phyloP scores from a whole-genome alignment of 2,888 invertebrate species.

The Drosophila kokeensis region DNA sequence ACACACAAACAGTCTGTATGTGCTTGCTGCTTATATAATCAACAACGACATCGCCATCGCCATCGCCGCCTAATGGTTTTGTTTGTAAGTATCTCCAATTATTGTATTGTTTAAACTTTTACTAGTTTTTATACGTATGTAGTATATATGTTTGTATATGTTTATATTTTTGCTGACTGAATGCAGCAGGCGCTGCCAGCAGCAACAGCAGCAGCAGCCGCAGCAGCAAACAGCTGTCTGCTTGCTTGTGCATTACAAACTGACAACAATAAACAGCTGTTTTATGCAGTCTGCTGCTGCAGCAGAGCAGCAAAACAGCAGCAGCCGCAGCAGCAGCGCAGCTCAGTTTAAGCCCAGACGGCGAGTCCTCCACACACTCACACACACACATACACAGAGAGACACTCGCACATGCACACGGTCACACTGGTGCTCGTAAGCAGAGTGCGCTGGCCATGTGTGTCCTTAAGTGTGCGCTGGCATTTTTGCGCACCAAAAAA shows the following conservation, averaged over 20 bases:
- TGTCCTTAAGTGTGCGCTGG: conserved; percentile 66
- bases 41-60: conserved; percentile 47
- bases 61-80: conserved; percentile 71
- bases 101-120: conserved; percentile 62
- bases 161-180: conserved; percentile 7
- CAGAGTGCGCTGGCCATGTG: conserved; percentile 47
- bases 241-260: conserved; percentile 34
- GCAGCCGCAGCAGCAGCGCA: conserved; percentile 19
- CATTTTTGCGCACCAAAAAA: conserved; percentile 70
- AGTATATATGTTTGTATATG: conserved; percentile 3
- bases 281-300: conserved; percentile 41
- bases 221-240: conserved; percentile 48
- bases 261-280: conserved; percentile 69
- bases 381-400: conserved; percentile 13
- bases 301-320: conserved; percentile 27
- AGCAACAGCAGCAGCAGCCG: conserved; percentile 11
- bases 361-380: conserved; percentile 47
- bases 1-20: conserved; percentile 23
- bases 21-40: conserved; percentile 70
- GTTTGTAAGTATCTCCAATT: conserved; percentile 74
- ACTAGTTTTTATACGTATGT: conserved; percentile 41
- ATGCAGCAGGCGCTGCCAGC: conserved; percentile 21
- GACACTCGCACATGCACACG: conserved; percentile 6
- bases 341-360: conserved; percentile 45
- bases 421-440: conserved; percentile 11